These are phyloP conservation scores for Pseudolaguvia tuberculata DNA, from an alignment of 2,113 vertebrate species.

Conservation along the genomic window DNA sequence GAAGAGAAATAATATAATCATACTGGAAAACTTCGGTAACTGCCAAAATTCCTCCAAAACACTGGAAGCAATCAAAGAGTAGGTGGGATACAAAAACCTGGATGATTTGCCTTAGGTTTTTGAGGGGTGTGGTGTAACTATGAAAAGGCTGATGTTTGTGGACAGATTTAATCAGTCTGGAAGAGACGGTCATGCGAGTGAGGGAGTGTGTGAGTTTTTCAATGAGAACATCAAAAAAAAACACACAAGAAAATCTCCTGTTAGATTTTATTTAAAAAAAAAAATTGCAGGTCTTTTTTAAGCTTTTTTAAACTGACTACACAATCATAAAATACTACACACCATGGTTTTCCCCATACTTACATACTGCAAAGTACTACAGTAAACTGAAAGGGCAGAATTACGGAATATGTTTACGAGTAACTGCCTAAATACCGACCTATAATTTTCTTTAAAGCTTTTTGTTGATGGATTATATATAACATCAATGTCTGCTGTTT, in stretches of 20 bases:
- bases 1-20: conserved; percentile 38
- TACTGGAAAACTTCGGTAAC: conserved; percentile 23
- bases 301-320: too few species aligned
- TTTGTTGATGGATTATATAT: neutral
- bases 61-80: neutral
- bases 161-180: conserved; percentile 1
- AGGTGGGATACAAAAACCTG: neutral
- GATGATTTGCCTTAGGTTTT: neutral
- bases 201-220: neutral
- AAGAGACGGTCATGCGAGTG: neutral
- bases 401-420: neutral
- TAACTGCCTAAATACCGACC: neutral
- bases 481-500: neutral
- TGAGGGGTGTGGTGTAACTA: neutral
- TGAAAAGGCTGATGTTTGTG: neutral
- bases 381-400: neutral
- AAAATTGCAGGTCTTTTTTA: too few species aligned
- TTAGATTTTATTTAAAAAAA: too few species aligned
- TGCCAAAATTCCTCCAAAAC: conserved; percentile 30
- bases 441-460: neutral
- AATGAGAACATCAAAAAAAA: too few species aligned
- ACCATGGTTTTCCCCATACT: neutral
- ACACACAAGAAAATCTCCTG: too few species aligned
- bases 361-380: neutral
- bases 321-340: neutral